Percentiles rank a stretch among this genome's conserved stretches.
Evolutionary conservation across 37 sponge, comb jelly and placozoan genomes (phyloP).

Genomic region (Tethya wilhelma): DNA sequence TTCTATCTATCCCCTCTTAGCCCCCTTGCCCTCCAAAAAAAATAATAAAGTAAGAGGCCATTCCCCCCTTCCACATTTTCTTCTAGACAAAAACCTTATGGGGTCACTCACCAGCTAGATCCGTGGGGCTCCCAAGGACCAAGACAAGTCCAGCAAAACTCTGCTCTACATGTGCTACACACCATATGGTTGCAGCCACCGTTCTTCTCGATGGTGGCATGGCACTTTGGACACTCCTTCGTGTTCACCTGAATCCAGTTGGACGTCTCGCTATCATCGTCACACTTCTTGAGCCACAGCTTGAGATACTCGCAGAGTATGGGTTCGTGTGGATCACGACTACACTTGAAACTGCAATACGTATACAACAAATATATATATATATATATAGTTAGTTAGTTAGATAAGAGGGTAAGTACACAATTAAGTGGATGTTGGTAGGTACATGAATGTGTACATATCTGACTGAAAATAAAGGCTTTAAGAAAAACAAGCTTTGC

Average conservation of each 20-base stretch:
- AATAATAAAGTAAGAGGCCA: too few relatives aligned
- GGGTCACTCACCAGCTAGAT: constrained; percentile 74
- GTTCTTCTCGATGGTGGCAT: constrained; percentile 92
- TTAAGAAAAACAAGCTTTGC: too few relatives aligned
- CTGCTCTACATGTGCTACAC: constrained; percentile 75
- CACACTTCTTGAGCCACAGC: constrained; percentile 91
- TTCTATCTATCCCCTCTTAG: too few relatives aligned
- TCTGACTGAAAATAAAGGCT: too few relatives aligned
- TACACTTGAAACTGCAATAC: constrained; percentile 55
- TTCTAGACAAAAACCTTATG: neutral
- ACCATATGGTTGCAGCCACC: constrained; percentile 97
- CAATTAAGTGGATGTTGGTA: too few relatives aligned
- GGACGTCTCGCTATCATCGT: constrained; percentile 94
- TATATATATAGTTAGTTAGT: too few relatives aligned
- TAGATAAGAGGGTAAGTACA: too few relatives aligned
- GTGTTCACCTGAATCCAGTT: constrained; percentile 94
- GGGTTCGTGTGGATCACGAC: constrained; percentile 64
- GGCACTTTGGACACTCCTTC: constrained; percentile 95
- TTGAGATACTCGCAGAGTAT: constrained; percentile 63
- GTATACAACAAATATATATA: neutral
- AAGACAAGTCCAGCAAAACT: constrained; percentile 94
- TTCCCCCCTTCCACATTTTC: too few relatives aligned
- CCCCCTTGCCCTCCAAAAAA: too few relatives aligned
- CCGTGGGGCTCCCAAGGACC: constrained; percentile 95
- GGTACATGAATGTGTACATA: too few relatives aligned